These are phyloP conservation scores for Oryzias melastigma DNA, from an alignment of 2,113 vertebrate species.

Conservation along the genomic window DNA sequence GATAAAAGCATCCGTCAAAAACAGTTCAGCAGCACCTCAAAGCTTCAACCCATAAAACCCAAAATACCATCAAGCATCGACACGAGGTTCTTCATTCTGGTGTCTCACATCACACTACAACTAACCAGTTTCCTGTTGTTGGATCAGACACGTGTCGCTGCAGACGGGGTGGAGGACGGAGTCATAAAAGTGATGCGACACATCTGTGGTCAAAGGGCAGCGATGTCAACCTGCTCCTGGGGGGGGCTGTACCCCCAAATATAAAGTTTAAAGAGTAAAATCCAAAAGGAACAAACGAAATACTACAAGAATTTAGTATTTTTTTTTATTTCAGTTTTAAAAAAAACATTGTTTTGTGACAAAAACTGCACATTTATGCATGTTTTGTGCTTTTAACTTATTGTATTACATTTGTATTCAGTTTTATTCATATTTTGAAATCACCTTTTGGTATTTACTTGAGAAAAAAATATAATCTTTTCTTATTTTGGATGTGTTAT, in stretches of 20 bases:
- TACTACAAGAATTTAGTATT: background rate
- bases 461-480: too few species aligned
- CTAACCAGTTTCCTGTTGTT: conserved; percentile 9
- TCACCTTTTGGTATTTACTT: too few species aligned
- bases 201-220: conserved; percentile 17
- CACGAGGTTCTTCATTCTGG: background rate
- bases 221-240: background rate
- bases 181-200: conserved; percentile 24
- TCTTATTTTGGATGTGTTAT: too few species aligned
- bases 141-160: conserved; percentile 14
- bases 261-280: conserved; percentile 8
- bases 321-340: background rate
- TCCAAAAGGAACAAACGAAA: background rate
- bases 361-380: too few species aligned
- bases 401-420: too few species aligned
- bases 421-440: too few species aligned
- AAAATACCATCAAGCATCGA: background rate
- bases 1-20: conserved; percentile 37
- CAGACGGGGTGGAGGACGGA: background rate
- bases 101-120: background rate
- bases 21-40: conserved; percentile 23
- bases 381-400: too few species aligned
- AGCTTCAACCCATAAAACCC: background rate
- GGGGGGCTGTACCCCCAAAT: too few species aligned
- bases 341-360: background rate